phyloP scores from a whole-genome alignment of 1,140 invertebrate species.

The Atta texana region DNA sequence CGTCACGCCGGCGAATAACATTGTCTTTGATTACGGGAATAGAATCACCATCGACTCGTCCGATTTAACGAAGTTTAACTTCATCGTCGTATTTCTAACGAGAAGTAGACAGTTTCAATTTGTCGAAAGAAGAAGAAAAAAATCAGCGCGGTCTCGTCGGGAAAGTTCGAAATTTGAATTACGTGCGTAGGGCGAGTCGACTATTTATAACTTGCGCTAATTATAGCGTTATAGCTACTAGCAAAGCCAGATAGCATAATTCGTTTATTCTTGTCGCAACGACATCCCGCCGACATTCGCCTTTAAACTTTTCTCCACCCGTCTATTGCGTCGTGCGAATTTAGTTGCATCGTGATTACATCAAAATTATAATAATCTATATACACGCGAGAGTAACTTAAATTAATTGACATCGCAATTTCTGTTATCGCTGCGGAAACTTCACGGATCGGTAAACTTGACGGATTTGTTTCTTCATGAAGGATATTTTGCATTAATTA shows the following conservation, averaged over 20 bases:
- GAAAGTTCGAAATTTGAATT: constrained; percentile 50
- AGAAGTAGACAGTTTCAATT: constrained; percentile 57
- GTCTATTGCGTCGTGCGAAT: constrained; percentile 28
- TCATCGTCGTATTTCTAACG: constrained; percentile 50
- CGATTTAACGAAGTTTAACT: constrained; percentile 56
- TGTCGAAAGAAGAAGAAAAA: constrained; percentile 13
- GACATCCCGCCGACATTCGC: constrained; percentile 12
- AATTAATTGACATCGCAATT: constrained; percentile 59
- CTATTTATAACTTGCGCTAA: constrained; percentile 52
- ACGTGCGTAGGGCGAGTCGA: constrained; percentile 20
- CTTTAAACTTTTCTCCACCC: constrained; percentile 52
- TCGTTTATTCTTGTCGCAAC: constrained; percentile 47
- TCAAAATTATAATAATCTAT: constrained; percentile 48
- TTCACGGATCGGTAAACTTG: neutral
- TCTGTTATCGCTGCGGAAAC: constrained; percentile 2
- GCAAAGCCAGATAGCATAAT: constrained; percentile 38
- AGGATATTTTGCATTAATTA: constrained; percentile 18
- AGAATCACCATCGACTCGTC: constrained; percentile 62
- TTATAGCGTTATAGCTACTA: constrained; percentile 4
- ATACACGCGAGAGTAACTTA: constrained; percentile 34
- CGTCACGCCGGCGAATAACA: constrained; percentile 63
- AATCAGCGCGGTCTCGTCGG: neutral
- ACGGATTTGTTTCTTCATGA: neutral
- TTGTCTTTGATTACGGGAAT: constrained; percentile 70
- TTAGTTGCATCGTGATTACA: constrained; percentile 37